phyloP scores from a whole-genome alignment of 1,140 invertebrate species.

The Tetramorium alpestre region DNA sequence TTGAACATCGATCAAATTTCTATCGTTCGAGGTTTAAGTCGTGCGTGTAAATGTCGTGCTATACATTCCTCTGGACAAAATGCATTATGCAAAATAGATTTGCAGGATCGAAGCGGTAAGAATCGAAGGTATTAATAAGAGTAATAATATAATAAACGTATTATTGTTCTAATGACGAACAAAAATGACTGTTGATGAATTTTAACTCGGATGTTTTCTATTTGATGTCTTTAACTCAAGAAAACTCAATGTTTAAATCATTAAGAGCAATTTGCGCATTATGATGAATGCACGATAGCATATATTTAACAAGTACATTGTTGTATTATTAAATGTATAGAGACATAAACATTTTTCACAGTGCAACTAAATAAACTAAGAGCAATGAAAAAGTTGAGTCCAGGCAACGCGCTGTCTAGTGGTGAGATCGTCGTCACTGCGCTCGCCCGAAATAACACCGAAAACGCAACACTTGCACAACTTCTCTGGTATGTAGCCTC shows the following conservation, averaged over 20 bases:
- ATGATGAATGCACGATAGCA: not conserved
- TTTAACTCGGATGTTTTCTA: not conserved
- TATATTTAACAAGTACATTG: not conserved
- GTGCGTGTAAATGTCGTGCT: conserved; percentile 32
- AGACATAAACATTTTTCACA: not conserved
- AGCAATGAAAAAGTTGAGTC: not conserved
- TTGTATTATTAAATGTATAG: not conserved
- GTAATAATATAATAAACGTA: not conserved
- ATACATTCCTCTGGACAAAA: conserved; percentile 22
- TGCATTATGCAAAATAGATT: conserved; percentile 1
- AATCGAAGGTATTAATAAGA: conserved; percentile 8
- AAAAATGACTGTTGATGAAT: not conserved
- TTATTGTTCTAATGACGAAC: not conserved
- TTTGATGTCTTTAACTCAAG: not conserved
- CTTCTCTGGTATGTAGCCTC: not conserved
- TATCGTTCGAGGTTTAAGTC: not conserved
- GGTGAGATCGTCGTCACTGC: not conserved
- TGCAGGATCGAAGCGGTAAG: not conserved
- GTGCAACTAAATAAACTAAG: not conserved
- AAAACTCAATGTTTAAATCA: not conserved
- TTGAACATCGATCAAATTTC: conserved; percentile 39
- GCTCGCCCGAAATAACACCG: not conserved
- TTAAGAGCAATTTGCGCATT: not conserved
- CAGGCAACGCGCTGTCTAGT: not conserved
- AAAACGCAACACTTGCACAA: conserved; percentile 42